A percentile compares a stretch with the other conserved stretches of the same genome.
Evolutionary conservation across 2,888 invertebrate genomes (phyloP).

Genomic region (Microplitis manilae): DNA sequence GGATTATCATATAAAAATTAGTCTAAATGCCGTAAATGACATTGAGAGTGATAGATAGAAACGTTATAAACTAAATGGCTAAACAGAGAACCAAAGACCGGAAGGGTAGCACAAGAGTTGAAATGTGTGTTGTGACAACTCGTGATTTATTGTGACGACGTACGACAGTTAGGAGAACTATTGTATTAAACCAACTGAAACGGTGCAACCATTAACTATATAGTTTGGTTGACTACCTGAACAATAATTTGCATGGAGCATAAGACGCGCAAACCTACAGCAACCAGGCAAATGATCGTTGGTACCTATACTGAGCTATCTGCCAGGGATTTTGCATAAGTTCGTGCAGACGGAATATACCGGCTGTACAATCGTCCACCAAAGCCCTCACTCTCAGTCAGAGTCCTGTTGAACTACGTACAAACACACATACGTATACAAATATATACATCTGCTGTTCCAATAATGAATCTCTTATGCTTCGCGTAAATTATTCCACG

Average conservation of each 20-base stretch:
- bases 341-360: slow-evolving; percentile 26
- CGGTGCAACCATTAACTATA: slow-evolving; percentile 8
- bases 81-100: slow-evolving; percentile 18
- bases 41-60: slow-evolving; percentile 11
- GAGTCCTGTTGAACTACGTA: neutral
- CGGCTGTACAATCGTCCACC: neutral
- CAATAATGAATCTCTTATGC: slow-evolving; percentile 30
- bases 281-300: slow-evolving; percentile 32
- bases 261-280: slow-evolving; percentile 40
- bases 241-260: slow-evolving; percentile 42
- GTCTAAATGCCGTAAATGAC: neutral
- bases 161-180: slow-evolving; percentile 29
- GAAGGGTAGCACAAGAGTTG: slow-evolving; percentile 35
- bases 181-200: slow-evolving; percentile 34
- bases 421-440: neutral
- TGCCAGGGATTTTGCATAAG: slow-evolving; percentile 31
- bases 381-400: slow-evolving; percentile 1
- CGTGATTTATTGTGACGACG: slow-evolving; percentile 35
- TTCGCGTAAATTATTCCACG: slow-evolving; percentile 36
- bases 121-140: slow-evolving; percentile 35
- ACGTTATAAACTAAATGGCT: slow-evolving; percentile 10
- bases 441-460: neutral
- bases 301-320: slow-evolving; percentile 18
- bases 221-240: slow-evolving; percentile 18
- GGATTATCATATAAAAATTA: neutral